phyloP scores from a whole-genome alignment of 2,113 vertebrate species.

The Tyto alba region DNA sequence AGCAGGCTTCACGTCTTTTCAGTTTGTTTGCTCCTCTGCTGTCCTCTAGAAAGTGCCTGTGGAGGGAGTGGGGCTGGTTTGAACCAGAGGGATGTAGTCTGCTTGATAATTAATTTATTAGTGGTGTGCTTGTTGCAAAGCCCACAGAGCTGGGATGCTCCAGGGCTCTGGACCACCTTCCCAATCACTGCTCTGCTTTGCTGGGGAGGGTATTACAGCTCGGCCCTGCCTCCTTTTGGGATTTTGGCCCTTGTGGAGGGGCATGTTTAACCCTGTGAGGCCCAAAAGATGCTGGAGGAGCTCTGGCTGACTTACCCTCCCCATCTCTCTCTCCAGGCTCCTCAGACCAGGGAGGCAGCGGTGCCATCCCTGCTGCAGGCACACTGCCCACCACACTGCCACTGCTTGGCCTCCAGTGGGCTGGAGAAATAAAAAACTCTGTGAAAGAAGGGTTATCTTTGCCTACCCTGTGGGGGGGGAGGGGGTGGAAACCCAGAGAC shows the following conservation, averaged over 20 bases:
- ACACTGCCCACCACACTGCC: fast-evolving
- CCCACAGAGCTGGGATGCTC: background rate
- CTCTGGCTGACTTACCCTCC: background rate
- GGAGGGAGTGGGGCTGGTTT: background rate
- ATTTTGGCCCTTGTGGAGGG: background rate
- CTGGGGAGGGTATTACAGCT: background rate
- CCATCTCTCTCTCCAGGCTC: fast-evolving
- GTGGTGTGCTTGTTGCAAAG: background rate
- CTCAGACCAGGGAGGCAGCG: background rate
- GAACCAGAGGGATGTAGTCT: background rate
- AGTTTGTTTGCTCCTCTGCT: background rate
- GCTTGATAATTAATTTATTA: background rate
- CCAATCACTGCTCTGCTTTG: background rate
- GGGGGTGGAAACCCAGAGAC: background rate
- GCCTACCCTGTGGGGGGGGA: too few relatives aligned
- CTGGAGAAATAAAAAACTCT: background rate
- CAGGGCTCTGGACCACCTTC: fast-evolving
- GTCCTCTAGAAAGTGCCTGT: background rate
- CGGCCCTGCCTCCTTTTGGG: background rate
- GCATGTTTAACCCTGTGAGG: background rate
- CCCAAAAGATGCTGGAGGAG: fast-evolving
- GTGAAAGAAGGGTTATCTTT: background rate
- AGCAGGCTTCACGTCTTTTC: background rate
- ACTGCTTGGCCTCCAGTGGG: fast-evolving
- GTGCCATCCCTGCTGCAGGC: fast-evolving